Evolutionary conservation across 2,888 invertebrate species (phyloP), one percentile per base, ranked within the genome.

Genomic region (Parapristionchus giblindavisi): DNA sequence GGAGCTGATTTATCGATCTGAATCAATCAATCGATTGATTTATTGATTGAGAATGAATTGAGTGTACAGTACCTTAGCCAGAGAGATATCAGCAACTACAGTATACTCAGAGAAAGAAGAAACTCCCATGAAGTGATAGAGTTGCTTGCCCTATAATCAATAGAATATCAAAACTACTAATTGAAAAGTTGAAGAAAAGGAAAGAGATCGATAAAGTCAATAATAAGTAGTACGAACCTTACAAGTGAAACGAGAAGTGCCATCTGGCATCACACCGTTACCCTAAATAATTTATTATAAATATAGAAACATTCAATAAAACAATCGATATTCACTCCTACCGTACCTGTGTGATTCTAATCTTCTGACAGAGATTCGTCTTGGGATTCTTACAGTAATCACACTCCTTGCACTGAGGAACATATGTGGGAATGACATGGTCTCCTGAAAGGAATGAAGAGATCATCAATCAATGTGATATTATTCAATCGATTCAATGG

Each of bases 111-210:
- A 92, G 89, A 97, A 97, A 0, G 95, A 95, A 65, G 80, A 80
- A 81, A 94, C 94, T n/a, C 96, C 96, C 96, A 97, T 96, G 87
- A 95, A 97, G 89, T 96, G 96, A 87, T 90, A 93, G 11, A 96
- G 84, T 63, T 91, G 91, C 89, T 95, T 90, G 1, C 93, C 94
- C 60, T 60, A 60, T 8, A 58, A 36, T 61, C n/a, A n/a, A n/a
- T n/a, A 14, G 48, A 48, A 48, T 48, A 27, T n/a, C 2, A 60
- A 29, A 6, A 48, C 1, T 40, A 63, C 21, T 79, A 93, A 76
- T 51, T n/a, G 66, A 75, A 11, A 17, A 17, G 43, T 8, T 8
- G 43, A 43, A 17, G 43, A 43, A 43, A 29, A 5, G 61, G 29
- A 66, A 43, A 43, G 48, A 1, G 29, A 29, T 32, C n/a, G 29